Evolutionary conservation across 2,888 invertebrate genomes (phyloP).

Genomic region (Perdita meconis): DNA sequence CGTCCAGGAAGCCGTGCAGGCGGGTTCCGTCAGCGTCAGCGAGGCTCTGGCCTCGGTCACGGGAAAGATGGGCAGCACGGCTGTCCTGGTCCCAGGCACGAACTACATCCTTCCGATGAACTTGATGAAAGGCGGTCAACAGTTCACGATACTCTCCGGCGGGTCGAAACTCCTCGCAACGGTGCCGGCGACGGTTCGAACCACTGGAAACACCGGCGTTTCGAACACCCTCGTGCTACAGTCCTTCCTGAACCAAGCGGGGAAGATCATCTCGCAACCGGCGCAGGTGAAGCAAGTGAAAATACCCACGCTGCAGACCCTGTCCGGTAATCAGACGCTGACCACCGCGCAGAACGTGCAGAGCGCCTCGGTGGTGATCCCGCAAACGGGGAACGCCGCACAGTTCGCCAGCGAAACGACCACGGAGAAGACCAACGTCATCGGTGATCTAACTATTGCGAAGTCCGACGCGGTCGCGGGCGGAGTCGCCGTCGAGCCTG

Average conservation of each 20-base stretch:
- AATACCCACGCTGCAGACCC: constrained; percentile 77
- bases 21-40: constrained; percentile 84
- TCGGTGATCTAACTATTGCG: constrained; percentile 54
- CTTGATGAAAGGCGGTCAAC: constrained; percentile 89
- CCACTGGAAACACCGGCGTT: constrained; percentile 81
- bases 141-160: constrained; percentile 90
- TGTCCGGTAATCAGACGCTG: constrained; percentile 71
- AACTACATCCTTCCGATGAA: constrained; percentile 90
- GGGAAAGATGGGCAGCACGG: constrained; percentile 86
- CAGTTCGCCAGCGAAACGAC: constrained; percentile 67
- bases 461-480: constrained; percentile 57
- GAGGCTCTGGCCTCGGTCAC: constrained; percentile 88
- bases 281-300: constrained; percentile 79
- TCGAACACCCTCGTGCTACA: constrained; percentile 89
- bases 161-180: constrained; percentile 86
- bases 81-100: constrained; percentile 88
- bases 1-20: constrained; percentile 80
- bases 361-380: constrained; percentile 73
- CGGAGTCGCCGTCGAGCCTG: constrained; percentile 57
- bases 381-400: constrained; percentile 70
- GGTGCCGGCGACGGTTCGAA: constrained; percentile 77
- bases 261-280: constrained; percentile 82
- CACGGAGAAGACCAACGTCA: constrained; percentile 57
- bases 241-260: constrained; percentile 88
- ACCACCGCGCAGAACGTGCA: constrained; percentile 69